Evolutionary conservation across 2,888 invertebrate genomes (phyloP), one percentile per base, ranked within the genome.

Genomic region (Pyrochroa serraticornis): DNA sequence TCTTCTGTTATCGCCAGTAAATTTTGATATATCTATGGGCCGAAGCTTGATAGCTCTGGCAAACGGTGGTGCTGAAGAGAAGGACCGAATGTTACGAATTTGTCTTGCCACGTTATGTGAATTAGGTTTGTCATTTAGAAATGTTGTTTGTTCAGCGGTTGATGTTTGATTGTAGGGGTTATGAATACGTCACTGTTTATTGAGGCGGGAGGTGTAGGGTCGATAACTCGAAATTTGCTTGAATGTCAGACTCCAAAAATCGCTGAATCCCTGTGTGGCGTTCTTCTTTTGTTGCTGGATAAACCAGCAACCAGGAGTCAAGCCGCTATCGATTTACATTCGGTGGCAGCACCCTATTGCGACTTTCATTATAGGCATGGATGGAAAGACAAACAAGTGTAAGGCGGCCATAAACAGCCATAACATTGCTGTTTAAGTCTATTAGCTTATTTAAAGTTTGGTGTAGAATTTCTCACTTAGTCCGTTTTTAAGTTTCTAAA

Each of bases 321-420:
- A 48, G 90, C 91, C 8, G 85, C 87, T 33, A 85, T 95, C 30
- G 91, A 95, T 75, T 84, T 97, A 54, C 87, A 94, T 77, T 91
- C 91, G 77, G 84, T 98, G 44, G 89, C 94, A 55, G 94, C 96
- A 9, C 96, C 97, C 0, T 95, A 96, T 77, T 95, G 96, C 73
- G 97, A 97, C 80, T 90, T 93, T 74, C 93, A 94, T 75, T 87
- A 88, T 75, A 83, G 88, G 60, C 84, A 88, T 54, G 86, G 87
- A 14, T 90, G 89, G 70, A 86, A 86, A 75, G 88, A 89, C 78
- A 60, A 60, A 57, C 48, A 52, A 41, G 49, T 60, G 52, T 59
- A 33, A 46, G 49, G 33, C 37, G 8, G 5, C 22, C 22, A 22
- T 5, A 22, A 22, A 5, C 22, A 3, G 22, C 5, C 22, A 5